phyloP scores from a whole-genome alignment of 2,888 invertebrate species.

The Punctoribates punctum region DNA sequence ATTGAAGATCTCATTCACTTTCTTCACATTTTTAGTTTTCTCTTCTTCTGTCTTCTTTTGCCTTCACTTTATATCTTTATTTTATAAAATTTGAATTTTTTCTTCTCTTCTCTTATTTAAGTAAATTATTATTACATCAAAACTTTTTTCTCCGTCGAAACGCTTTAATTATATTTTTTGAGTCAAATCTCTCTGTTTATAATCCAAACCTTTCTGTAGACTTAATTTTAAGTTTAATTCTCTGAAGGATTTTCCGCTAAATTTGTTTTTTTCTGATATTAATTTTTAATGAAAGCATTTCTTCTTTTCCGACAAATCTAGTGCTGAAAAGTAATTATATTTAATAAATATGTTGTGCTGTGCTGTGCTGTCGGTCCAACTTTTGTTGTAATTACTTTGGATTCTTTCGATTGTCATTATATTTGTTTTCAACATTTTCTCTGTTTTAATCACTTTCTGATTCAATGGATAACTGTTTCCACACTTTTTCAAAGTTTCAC shows the following conservation, averaged over 20 bases:
- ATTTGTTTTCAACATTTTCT: neutral
- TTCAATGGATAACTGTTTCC: conserved; percentile 12
- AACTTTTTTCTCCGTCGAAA: neutral
- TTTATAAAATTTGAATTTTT: neutral
- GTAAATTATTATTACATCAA: conserved; percentile 6
- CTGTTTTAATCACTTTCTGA: conserved; percentile 30
- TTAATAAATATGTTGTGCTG: neutral
- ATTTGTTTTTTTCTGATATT: neutral
- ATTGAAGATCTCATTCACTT: conserved; percentile 33
- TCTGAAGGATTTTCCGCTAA: conserved; percentile 22
- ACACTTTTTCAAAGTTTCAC: neutral
- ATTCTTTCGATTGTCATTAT: neutral
- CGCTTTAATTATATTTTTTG: conserved; percentile 11
- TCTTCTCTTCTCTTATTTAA: neutral
- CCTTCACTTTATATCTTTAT: conserved; percentile 9
- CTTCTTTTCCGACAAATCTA: neutral
- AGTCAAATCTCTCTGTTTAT: neutral
- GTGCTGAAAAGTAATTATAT: neutral
- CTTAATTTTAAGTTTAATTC: neutral
- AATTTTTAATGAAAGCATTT: conserved; percentile 18
- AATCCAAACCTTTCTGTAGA: neutral
- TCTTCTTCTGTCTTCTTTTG: neutral
- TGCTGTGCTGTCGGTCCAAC: too few relatives aligned
- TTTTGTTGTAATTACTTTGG: neutral
- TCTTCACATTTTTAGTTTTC: neutral